Conservation (phyloP, 2,888 invertebrate genomes). For the Pimpla rufipes region DNA sequence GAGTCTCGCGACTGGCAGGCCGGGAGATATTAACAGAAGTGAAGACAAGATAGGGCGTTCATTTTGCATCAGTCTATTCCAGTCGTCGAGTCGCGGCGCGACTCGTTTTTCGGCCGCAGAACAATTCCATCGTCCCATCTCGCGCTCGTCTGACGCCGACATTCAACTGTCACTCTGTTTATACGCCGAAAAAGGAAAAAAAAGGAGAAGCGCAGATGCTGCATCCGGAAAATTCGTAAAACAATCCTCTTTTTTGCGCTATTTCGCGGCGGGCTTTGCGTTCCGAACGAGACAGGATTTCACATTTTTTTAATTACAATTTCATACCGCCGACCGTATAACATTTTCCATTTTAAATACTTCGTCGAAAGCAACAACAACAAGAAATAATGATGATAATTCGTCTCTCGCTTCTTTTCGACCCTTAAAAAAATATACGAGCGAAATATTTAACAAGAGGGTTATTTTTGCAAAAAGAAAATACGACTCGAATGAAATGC, state of each 20-base stretch:
- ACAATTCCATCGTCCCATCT: slow-evolving; percentile 25
- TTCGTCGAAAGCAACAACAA: not conserved
- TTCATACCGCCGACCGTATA: not conserved
- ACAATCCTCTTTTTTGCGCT: not conserved
- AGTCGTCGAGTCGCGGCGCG: slow-evolving; percentile 6
- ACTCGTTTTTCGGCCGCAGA: slow-evolving; percentile 21
- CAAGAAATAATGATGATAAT: not conserved
- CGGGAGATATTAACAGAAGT: slow-evolving; percentile 31
- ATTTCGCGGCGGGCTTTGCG: not conserved
- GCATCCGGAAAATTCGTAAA: not conserved
- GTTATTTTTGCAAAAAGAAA: not conserved
- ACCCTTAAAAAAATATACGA: not conserved
- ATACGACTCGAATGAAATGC: not conserved
- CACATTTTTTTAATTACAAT: slow-evolving; percentile 9
- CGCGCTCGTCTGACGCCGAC: slow-evolving; percentile 10
- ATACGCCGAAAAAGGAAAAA: not conserved
- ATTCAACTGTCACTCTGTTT: slow-evolving; percentile 9
- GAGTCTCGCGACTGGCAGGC: not conserved
- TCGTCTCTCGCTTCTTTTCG: not conserved
- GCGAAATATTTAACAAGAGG: not conserved
- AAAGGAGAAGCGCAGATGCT: not conserved
- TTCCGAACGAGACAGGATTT: not conserved
- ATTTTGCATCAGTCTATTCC: slow-evolving; percentile 34
- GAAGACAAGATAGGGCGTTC: slow-evolving; percentile 20
- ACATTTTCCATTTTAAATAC: not conserved